Conservation (phyloP, 2,888 invertebrate genomes). For the Oasisia sp. region DNA sequence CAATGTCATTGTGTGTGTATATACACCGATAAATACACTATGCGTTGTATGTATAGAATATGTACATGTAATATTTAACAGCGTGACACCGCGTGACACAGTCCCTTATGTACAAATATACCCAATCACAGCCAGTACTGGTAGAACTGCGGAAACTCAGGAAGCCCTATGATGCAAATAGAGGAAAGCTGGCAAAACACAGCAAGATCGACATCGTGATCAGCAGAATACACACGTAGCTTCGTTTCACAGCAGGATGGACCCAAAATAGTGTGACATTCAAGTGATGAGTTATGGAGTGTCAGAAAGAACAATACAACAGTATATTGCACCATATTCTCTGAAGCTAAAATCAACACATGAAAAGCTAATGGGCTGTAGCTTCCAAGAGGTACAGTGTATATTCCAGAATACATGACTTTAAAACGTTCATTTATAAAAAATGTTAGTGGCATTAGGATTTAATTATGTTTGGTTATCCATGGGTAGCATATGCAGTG, state of each 20-base stretch:
- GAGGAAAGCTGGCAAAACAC: neutral
- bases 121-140: neutral
- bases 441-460: neutral
- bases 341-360: neutral
- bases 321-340: neutral
- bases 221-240: neutral
- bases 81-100: neutral
- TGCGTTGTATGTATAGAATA: neutral
- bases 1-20: neutral
- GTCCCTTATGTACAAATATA: slow-evolving; percentile 17
- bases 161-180: neutral
- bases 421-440: neutral
- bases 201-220: neutral
- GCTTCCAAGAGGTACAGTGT: neutral
- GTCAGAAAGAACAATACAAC: no score
- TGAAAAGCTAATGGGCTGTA: neutral
- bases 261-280: no score
- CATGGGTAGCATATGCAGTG: neutral
- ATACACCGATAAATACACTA: neutral
- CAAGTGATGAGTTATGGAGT: no score
- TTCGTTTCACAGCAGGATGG: no score
- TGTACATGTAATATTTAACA: slow-evolving; percentile 17
- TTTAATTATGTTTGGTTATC: neutral
- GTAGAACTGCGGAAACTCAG: neutral
- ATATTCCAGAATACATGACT: neutral